Conservation (phyloP, 2,113 vertebrate genomes). For the Triplophysa dalaica region DNA sequence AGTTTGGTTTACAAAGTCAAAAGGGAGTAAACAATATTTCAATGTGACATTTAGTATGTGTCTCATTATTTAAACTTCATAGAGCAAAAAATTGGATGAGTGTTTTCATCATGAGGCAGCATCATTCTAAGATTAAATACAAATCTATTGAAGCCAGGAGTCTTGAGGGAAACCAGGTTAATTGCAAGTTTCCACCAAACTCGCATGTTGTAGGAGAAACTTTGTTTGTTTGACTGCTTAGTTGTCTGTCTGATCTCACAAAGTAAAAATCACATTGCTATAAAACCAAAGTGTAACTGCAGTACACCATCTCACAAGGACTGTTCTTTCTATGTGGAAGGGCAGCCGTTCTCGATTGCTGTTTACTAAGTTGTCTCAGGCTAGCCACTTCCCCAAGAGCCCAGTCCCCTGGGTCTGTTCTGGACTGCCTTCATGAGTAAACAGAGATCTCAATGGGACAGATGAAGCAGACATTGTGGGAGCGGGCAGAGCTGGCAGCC, state of each 20-base stretch:
- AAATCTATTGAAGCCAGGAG: not conserved
- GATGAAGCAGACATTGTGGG: conserved; percentile 34
- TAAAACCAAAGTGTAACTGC: not conserved
- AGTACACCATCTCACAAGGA: not conserved
- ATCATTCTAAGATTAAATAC: not conserved
- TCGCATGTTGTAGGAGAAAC: too few species aligned
- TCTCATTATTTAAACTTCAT: not conserved
- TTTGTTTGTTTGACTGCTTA: not conserved
- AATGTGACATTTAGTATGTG: not conserved
- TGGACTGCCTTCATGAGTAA: conserved; percentile 33
- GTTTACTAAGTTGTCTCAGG: conserved; percentile 36
- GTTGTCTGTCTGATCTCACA: not conserved
- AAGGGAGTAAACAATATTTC: too few species aligned
- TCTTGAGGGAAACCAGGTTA: too few species aligned
- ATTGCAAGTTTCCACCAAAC: too few species aligned
- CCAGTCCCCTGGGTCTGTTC: conserved; percentile 17
- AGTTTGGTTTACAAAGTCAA: too few species aligned
- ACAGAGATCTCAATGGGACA: conserved; percentile 35
- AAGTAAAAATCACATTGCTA: too few species aligned
- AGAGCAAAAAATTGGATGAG: not conserved
- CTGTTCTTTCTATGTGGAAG: not conserved
- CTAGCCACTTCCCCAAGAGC: conserved; percentile 12
- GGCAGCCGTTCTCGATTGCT: conserved; percentile 11
- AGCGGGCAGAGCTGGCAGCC: conserved; percentile 41
- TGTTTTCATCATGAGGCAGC: not conserved